These are phyloP conservation scores for Stenurella melanura DNA, from an alignment of 2,888 invertebrate genomes.

Conservation along the genomic window DNA sequence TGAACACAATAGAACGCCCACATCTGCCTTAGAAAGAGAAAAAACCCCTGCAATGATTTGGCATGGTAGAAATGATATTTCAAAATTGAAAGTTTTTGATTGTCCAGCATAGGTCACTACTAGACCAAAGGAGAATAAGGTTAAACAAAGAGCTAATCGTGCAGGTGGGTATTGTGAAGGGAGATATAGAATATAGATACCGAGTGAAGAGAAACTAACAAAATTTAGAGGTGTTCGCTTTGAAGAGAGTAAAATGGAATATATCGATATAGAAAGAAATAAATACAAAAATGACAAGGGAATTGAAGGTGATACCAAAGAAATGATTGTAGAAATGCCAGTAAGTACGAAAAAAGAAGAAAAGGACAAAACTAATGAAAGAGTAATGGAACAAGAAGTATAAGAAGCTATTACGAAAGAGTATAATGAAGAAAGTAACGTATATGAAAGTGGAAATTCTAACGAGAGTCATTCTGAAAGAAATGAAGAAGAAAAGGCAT, in stretches of 20 bases:
- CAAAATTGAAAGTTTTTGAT: slow-evolving; percentile 42
- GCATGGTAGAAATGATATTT: slow-evolving; percentile 40
- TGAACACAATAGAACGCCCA: slow-evolving; percentile 46
- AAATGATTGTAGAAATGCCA: too few relatives aligned
- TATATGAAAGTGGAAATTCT: too few relatives aligned
- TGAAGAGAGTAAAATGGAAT: slow-evolving; percentile 44
- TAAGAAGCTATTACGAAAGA: too few relatives aligned
- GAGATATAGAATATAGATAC: slow-evolving; percentile 46
- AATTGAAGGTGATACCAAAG: too few relatives aligned
- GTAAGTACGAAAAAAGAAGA: too few relatives aligned
- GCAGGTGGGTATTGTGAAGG: slow-evolving; percentile 46
- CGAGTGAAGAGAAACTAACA: slow-evolving; percentile 39
- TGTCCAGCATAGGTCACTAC: slow-evolving; percentile 40
- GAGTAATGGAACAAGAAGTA: too few relatives aligned
- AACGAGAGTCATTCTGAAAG: not conserved
- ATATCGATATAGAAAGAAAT: slow-evolving; percentile 3
- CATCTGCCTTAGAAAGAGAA: slow-evolving; percentile 33
- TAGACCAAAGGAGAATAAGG: slow-evolving; percentile 41
- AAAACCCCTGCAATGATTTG: slow-evolving; percentile 39
- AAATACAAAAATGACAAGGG: not conserved
- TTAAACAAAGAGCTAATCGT: slow-evolving; percentile 38
- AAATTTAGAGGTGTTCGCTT: slow-evolving; percentile 45
- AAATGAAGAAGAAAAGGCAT: not conserved
- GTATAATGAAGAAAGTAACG: too few relatives aligned
- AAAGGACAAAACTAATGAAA: too few relatives aligned